Conservation (phyloP, 2,888 invertebrate species). For the Tetropium fuscum region DNA sequence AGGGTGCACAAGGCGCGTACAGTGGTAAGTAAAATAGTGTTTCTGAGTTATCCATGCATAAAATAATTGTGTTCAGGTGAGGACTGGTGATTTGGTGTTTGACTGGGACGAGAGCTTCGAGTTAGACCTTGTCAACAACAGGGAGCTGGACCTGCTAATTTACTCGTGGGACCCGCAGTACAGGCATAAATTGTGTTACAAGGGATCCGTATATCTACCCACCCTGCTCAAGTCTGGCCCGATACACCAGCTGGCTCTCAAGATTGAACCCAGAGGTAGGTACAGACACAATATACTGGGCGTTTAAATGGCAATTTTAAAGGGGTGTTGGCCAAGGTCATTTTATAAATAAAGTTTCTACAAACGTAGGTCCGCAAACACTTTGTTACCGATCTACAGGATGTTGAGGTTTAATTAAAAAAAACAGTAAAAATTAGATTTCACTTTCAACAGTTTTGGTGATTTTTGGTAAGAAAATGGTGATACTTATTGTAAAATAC, state of each 20-base stretch:
- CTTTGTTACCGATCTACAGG: too few relatives aligned
- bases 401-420: too few relatives aligned
- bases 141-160: slow-evolving; percentile 94
- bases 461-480: too few relatives aligned
- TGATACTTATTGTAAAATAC: too few relatives aligned
- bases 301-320: too few relatives aligned
- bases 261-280: slow-evolving; percentile 75
- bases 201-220: slow-evolving; percentile 88
- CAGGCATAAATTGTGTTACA: slow-evolving; percentile 95
- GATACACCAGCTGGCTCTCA: slow-evolving; percentile 90
- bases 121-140: slow-evolving; percentile 93
- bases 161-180: slow-evolving; percentile 99
- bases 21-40: slow-evolving; percentile 72
- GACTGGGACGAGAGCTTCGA: slow-evolving; percentile 99
- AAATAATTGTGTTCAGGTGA: slow-evolving; percentile 68
- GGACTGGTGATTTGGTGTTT: slow-evolving; percentile 95
- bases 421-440: too few relatives aligned
- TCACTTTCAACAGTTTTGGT: too few relatives aligned
- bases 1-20: slow-evolving; percentile 96
- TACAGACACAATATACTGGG: too few relatives aligned
- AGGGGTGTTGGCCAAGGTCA: too few relatives aligned
- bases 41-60: background rate
- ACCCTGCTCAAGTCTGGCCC: slow-evolving; percentile 85
- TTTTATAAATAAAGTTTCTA: too few relatives aligned
- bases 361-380: too few relatives aligned